phyloP scores from a whole-genome alignment of 2,888 invertebrate genomes.

The Apamea epomidion region DNA sequence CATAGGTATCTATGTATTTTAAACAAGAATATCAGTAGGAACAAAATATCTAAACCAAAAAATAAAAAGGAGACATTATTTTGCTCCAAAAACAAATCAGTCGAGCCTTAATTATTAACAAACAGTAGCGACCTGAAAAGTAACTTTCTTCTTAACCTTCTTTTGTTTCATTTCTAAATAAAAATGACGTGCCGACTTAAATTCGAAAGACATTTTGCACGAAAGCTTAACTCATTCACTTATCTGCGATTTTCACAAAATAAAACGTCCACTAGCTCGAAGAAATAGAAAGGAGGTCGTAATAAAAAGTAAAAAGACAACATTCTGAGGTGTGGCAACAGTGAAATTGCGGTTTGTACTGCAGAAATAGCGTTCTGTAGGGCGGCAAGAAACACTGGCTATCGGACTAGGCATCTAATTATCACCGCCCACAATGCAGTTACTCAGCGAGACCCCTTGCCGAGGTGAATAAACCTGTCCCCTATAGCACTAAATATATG shows the following conservation, averaged over 20 bases:
- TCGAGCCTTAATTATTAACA: not conserved
- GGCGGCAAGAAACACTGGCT: slow-evolving; percentile 77
- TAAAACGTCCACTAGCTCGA: slow-evolving; percentile 64
- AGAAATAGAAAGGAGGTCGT: slow-evolving; percentile 69
- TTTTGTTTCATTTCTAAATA: slow-evolving; percentile 84
- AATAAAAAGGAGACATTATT: not conserved
- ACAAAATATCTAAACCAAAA: not conserved
- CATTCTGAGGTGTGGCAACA: slow-evolving; percentile 73
- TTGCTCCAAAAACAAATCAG: not conserved
- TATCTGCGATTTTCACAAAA: slow-evolving; percentile 66
- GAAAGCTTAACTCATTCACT: slow-evolving; percentile 65
- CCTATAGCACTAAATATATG: slow-evolving; percentile 74
- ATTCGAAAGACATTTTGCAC: slow-evolving; percentile 82
- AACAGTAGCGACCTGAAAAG: slow-evolving; percentile 78
- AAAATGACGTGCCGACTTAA: slow-evolving; percentile 78
- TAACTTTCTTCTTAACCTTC: slow-evolving; percentile 84
- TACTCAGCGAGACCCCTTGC: slow-evolving; percentile 70
- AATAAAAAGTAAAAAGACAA: slow-evolving; percentile 71
- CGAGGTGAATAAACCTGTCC: slow-evolving; percentile 78
- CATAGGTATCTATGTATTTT: not conserved
- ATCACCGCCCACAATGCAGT: slow-evolving; percentile 76
- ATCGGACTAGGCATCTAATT: slow-evolving; percentile 86
- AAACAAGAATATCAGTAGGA: not conserved
- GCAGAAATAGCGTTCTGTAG: slow-evolving; percentile 75
- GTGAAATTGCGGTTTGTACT: slow-evolving; percentile 79